Base-by-base conservation (phyloP, 2,888 invertebrate genomes). In the Noctua janthe region DNA sequence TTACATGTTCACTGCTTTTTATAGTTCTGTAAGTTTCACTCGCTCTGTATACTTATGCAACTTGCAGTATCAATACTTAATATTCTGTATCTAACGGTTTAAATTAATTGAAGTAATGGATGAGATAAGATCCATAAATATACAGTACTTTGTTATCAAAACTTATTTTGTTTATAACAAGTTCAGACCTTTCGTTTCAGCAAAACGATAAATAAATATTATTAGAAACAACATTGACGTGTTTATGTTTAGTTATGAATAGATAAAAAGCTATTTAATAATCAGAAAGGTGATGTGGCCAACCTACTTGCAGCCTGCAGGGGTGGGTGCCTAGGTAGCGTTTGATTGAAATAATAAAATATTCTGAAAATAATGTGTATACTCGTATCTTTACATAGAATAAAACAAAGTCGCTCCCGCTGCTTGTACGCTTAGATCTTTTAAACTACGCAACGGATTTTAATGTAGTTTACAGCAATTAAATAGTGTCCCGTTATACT, bases 141-240 rank as follows among this genome's bases (percentile, higher is more conserved):
- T 74, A 74, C 23, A 49, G n/a, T 70, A 75, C 29, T 54, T 54
- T 75, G 7, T 29, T 43, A 56, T 56, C n/a, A n/a, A 10, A 51
- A 51, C 13, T 49, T 51, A 71, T 13, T 74, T 71, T 5, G 39
- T 20, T 74, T 39, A 70, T 51, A 15, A 51, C 17, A 72, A 39
- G 35, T 20, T 51, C 35, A 39, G 4, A 17, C 20, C 4, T 29
- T 67, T 10, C 10, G 15, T 70, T 70, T 49, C 23, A 74, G 23
- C 23, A 47, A 70, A 69, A 69, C 23, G 13, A 73, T 29, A 4
- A 47, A 29, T 74, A 47, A 15, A 66, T 66, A 15, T 8, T 43
- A 2, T 20, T 43, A 29, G 10, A 43, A 20, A 35, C 8, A 73
- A 43, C 29, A 64, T 73, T 47, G 8, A 29, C 29, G 43, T 73